A percentile compares a stretch with the other conserved stretches of the same genome.
Conservation (phyloP, 2,797 vertebrate genomes). For the Notolepis coatsorum region DNA sequence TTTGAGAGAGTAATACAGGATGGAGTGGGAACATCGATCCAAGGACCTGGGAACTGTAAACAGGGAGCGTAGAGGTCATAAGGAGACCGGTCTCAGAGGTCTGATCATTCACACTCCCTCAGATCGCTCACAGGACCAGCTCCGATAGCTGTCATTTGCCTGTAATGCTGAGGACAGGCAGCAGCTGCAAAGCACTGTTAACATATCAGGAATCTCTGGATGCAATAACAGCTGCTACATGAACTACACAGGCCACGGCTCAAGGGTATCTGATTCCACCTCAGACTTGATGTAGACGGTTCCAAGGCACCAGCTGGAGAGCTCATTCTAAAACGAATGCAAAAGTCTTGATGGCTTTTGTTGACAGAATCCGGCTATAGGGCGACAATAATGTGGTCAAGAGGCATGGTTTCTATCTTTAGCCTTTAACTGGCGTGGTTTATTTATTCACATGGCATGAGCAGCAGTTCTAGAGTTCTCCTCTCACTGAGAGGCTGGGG, state of each 20-base stretch:
- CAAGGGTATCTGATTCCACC: constrained; percentile 29
- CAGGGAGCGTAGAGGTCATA: constrained; percentile 14
- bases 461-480: too few relatives aligned
- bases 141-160: constrained; percentile 33
- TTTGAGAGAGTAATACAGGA: not conserved
- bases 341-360: constrained; percentile 22
- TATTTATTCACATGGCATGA: too few relatives aligned
- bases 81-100: constrained; percentile 20
- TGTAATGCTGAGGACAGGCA: constrained; percentile 11
- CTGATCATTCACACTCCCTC: constrained; percentile 39
- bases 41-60: constrained; percentile 6
- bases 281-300: constrained; percentile 4
- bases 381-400: too few relatives aligned
- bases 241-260: constrained; percentile 14
- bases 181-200: constrained; percentile 43
- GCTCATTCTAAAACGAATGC: constrained; percentile 11
- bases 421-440: too few relatives aligned
- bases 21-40: not conserved
- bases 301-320: constrained; percentile 11
- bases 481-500: too few relatives aligned
- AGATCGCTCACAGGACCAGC: constrained; percentile 39
- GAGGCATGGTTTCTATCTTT: too few relatives aligned
- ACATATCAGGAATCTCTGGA: constrained; percentile 32
- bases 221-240: constrained; percentile 26
- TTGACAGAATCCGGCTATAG: too few relatives aligned